Evolutionary conservation across 2,888 invertebrate genomes (phyloP), one percentile per base, ranked within the genome.

Genomic region (Lepeophtheirus nordmannii): DNA sequence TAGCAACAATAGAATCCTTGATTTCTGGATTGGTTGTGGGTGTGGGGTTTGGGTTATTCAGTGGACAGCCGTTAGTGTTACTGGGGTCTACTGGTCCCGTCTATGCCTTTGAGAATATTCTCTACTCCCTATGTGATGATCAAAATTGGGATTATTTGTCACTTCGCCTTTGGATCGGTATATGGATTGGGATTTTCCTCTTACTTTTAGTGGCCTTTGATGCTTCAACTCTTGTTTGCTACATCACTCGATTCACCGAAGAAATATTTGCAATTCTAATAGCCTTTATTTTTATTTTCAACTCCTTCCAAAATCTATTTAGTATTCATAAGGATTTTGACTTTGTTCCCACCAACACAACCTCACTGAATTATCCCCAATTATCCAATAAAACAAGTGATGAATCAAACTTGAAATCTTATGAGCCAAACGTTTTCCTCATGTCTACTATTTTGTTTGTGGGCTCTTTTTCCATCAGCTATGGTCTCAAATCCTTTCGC

Each of bases 21-120:
- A 72, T 80, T 62, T 75, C 79, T 37, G 92, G 92, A 68, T 90
- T 93, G 74, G 85, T 94, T 10, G 92, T 91, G 74, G 94, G 94
- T 17, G 81, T 93, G 73, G 84, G 87, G 5, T 94, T 93, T 74
- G 92, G 92, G 20, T 64, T 77, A 40, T 74, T 75, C 69, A 71
- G 78, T 65, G 79, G 78, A 10, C 79, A 79, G 68, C 78, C 78
- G 5, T 71, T 79, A 38, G 75, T 77, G 40, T 76, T 79, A 39
- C 69, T 75, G 14, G 74, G 74, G 37, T 76, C 76, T 57, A 79
- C 78, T 1, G 79, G 78, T 2, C 78, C 79, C 23, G 74, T 79
- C 2, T 72, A 79, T 2, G 75, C 79, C 23, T 79, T 79, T 73
- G 78, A 79, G 69, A 74, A 74, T n/a, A 77, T 78, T 40, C 70